These are phyloP conservation scores for Phortica magna DNA, from an alignment of 2,888 invertebrate genomes.

Conservation along the genomic window DNA sequence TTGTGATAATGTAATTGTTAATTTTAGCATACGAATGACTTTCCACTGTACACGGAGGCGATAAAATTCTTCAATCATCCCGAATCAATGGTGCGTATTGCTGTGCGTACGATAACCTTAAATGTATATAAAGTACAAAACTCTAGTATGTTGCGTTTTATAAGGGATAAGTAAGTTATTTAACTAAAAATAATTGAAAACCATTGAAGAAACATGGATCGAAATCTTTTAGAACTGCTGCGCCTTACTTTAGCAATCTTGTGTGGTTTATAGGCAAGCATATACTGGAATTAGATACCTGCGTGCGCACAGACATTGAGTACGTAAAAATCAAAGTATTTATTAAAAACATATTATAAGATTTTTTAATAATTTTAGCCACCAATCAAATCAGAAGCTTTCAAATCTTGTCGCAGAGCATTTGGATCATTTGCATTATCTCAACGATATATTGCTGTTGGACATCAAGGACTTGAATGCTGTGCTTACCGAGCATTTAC, in stretches of 20 bases:
- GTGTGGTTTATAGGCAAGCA: constrained; percentile 99
- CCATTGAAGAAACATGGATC: not conserved
- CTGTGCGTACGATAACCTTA: constrained; percentile 96
- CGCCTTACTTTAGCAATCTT: constrained; percentile 98
- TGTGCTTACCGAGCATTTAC: constrained; percentile 94
- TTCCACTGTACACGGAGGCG: constrained; percentile 98
- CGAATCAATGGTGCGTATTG: constrained; percentile 99
- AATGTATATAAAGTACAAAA: constrained; percentile 98
- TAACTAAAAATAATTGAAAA: not conserved
- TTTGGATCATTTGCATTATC: constrained; percentile 96
- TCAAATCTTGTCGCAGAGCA: constrained; percentile 98
- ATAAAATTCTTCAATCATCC: constrained; percentile 99
- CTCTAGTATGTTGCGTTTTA: constrained; percentile 95
- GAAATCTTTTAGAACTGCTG: constrained; percentile 86
- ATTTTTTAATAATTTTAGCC: constrained; percentile 81
- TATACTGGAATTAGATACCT: constrained; percentile 95
- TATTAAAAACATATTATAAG: constrained; percentile 13
- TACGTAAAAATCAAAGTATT: constrained; percentile 78
- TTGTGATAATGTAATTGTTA: not conserved
- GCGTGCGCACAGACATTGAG: constrained; percentile 97
- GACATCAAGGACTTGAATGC: constrained; percentile 95
- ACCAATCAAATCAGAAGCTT: constrained; percentile 92
- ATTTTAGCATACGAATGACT: constrained; percentile 94
- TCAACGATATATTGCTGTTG: constrained; percentile 96
- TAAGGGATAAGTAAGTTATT: constrained; percentile 85